Evolutionary conservation across 2,113 vertebrate species (phyloP), one percentile per base, ranked within the genome.

Genomic region (Muscicapa adusta): DNA sequence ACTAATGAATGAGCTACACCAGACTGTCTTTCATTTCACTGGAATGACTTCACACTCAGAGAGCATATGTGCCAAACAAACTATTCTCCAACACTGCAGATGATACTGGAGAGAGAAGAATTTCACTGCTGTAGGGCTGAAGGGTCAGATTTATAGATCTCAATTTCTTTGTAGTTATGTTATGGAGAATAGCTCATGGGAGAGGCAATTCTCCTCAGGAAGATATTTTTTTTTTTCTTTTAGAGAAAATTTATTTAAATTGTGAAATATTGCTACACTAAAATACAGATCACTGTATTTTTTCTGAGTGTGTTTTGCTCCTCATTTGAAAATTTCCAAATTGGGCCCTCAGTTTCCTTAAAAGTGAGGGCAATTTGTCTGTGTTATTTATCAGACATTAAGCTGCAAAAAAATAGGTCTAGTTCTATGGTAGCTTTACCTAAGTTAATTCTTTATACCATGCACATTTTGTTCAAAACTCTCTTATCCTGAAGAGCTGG

Each of bases 1-100:
- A 98, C 97, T 97, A 98, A 98, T 97, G 97, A 98, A 98, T 96
- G 95, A 97, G 88, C 88, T 95, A 12, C 14, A 81, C 29, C 93
- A 97, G 91, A 85, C 93, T 97, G 95, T 95, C 97, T 98, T 97
- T 96, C 91, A 96, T 97, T 97, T 97, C 89, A 67, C 95, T 96
- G 92, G 85, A 97, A 90, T 94, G 94, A 94, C 95, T 97, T 95
- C 83, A 60, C 66, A 83, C 85, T 93, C 91, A 31, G 84, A 82
- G 88, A 97, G 85, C 95, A 96, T 96, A 96, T 96, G 94, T 85
- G 78, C 94, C 68, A 96, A 96, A 92, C 70, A 77, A 94, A 93
- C 85, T 76, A 36, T 84, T 91, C 57, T 92, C 74, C 73, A 88
- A 26, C 81, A 71, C 86, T 36, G 61, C 61, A 61, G 94, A 95